phyloP scores from a whole-genome alignment of 2,888 invertebrate genomes.

The Coleophora deauratella region DNA sequence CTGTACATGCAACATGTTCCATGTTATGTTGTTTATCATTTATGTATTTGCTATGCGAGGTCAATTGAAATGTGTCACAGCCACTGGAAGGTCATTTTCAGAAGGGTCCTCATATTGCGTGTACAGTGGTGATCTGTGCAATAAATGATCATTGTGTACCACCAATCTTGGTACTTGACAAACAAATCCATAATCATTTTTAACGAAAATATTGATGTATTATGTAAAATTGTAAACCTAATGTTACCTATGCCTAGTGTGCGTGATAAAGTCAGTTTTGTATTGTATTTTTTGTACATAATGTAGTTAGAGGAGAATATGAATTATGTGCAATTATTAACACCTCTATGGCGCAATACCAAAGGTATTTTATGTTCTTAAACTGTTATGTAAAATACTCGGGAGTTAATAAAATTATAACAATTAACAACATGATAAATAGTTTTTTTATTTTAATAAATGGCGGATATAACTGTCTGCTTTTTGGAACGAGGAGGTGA shows the following conservation, averaged over 20 bases:
- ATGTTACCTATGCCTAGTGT: constrained; percentile 49
- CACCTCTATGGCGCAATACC: constrained; percentile 60
- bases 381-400: constrained; percentile 68
- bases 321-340: constrained; percentile 67
- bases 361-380: constrained; percentile 68
- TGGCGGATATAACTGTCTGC: no score
- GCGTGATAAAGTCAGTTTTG: constrained; percentile 37
- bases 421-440: constrained; percentile 22
- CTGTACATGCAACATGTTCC: no score
- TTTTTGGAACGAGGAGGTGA: no score
- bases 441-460: constrained; percentile 5
- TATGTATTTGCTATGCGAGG: no score
- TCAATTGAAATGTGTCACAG: no score
- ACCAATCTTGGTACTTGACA: no score
- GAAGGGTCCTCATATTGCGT: no score
- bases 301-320: constrained; percentile 56
- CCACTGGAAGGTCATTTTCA: no score
- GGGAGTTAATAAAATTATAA: constrained; percentile 56
- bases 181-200: constrained; percentile 21
- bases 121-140: no score
- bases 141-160: no score
- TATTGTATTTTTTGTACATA: constrained; percentile 69
- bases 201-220: constrained; percentile 18
- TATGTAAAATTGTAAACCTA: constrained; percentile 23
- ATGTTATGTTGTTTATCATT: no score